Conservation (phyloP, 2,797 vertebrate genomes). For the Helostoma temminkii region DNA sequence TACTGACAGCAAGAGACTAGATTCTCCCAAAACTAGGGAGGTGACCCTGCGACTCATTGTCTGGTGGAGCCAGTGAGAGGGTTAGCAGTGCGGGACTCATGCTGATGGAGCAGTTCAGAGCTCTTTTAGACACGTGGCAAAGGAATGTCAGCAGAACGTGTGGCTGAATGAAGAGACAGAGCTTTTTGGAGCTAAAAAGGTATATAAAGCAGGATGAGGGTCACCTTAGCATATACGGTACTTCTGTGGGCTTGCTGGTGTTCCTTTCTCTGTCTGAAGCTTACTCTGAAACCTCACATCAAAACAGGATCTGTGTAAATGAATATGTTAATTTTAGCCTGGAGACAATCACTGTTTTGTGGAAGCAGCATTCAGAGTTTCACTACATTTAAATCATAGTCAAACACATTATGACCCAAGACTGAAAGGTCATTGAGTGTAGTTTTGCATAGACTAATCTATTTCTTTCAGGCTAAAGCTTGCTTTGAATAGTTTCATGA, state of each 20-base stretch:
- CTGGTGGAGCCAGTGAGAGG: slow-evolving; percentile 32
- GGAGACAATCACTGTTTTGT: slow-evolving; percentile 16
- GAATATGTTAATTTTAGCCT: slow-evolving; percentile 58
- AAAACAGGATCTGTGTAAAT: slow-evolving; percentile 67
- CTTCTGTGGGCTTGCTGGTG: not conserved
- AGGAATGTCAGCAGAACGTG: slow-evolving; percentile 73
- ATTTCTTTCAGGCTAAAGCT: slow-evolving; percentile 6
- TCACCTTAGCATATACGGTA: not conserved
- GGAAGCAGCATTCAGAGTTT: slow-evolving; percentile 39
- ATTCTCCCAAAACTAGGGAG: slow-evolving; percentile 23
- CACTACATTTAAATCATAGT: slow-evolving; percentile 36
- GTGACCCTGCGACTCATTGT: slow-evolving; percentile 35
- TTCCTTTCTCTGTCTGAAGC: slow-evolving; percentile 11
- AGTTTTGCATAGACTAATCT: not conserved
- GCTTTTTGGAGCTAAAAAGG: slow-evolving; percentile 22
- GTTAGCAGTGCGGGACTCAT: slow-evolving; percentile 37
- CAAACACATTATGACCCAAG: slow-evolving; percentile 14
- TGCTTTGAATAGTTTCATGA: slow-evolving; percentile 5
- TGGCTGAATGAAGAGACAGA: slow-evolving; percentile 51
- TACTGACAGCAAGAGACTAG: slow-evolving; percentile 30
- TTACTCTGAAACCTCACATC: slow-evolving; percentile 20
- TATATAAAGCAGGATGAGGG: slow-evolving; percentile 7
- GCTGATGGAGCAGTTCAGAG: slow-evolving; percentile 69
- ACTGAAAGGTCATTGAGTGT: slow-evolving; percentile 10
- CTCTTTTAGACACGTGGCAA: slow-evolving; percentile 65